These are phyloP conservation scores for Trichogramma pretiosum DNA, from an alignment of 1,140 invertebrate species.

Conservation along the genomic window DNA sequence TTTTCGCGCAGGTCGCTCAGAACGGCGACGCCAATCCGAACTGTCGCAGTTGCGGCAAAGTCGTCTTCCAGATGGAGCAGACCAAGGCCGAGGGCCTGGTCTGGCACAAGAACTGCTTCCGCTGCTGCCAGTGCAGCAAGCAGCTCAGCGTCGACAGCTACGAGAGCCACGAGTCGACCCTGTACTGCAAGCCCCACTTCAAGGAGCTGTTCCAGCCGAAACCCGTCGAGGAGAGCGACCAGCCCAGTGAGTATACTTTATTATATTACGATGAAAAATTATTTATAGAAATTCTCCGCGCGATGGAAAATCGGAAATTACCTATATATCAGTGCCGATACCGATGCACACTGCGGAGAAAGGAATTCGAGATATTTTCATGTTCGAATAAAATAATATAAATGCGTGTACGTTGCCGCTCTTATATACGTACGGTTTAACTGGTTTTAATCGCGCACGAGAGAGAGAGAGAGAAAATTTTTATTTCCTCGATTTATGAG, in stretches of 20 bases:
- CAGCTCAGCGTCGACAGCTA: conserved; percentile 83
- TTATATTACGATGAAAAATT: no score
- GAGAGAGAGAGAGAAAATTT: not conserved
- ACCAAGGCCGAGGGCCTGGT: conserved; percentile 76
- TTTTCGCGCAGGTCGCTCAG: conserved; percentile 34
- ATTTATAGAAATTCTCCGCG: no score
- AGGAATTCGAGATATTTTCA: no score
- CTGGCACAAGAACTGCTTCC: conserved; percentile 89
- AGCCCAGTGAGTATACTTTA: conserved; percentile 59
- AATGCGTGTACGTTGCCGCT: no score
- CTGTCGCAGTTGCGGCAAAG: conserved; percentile 75
- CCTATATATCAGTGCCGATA: no score
- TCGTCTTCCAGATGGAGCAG: conserved; percentile 90
- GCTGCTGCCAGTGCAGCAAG: conserved; percentile 81
- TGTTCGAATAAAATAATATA: no score
- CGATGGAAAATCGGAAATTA: no score
- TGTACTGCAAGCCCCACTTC: conserved; percentile 92
- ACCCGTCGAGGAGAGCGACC: conserved; percentile 66
- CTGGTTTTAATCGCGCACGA: not conserved
- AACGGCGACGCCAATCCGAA: conserved; percentile 47
- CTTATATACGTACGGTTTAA: no score
- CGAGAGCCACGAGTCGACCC: conserved; percentile 74
- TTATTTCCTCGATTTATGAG: no score
- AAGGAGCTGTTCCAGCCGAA: conserved; percentile 85
- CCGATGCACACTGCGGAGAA: no score